These are phyloP conservation scores for Cephonodes hylas DNA, from an alignment of 2,888 invertebrate species.

Conservation along the genomic window DNA sequence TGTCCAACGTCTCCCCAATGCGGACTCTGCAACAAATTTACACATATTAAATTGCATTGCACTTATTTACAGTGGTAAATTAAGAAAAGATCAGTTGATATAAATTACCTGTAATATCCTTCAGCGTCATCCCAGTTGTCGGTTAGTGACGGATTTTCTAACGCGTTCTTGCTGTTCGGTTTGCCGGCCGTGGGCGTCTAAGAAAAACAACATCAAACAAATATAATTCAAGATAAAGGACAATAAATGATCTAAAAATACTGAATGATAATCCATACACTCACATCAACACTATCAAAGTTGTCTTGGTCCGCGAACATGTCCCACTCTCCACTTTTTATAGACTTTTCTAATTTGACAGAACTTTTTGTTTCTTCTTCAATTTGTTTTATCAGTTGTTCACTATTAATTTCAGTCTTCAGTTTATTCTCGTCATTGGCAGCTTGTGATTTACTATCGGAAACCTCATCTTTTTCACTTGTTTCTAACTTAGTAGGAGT, in stretches of 20 bases:
- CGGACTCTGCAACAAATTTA: slow-evolving; percentile 83
- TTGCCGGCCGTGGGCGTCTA: slow-evolving; percentile 60
- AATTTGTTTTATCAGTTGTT: slow-evolving; percentile 23
- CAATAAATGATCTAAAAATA: background rate
- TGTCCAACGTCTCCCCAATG: slow-evolving; percentile 95
- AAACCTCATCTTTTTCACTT: background rate
- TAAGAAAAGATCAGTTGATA: background rate
- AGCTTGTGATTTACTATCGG: background rate
- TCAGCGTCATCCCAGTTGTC: slow-evolving; percentile 99
- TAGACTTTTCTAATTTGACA: slow-evolving; percentile 52
- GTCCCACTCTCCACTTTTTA: slow-evolving; percentile 85
- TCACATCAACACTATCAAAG: slow-evolving; percentile 75
- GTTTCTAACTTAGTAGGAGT: background rate
- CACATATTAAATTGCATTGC: background rate
- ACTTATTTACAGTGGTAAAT: background rate
- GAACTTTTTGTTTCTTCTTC: slow-evolving; percentile 39
- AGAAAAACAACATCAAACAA: slow-evolving; percentile 26
- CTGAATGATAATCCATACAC: slow-evolving; percentile 27
- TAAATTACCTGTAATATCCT: slow-evolving; percentile 92
- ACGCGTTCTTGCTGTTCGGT: slow-evolving; percentile 43
- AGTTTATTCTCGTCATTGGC: slow-evolving; percentile 13
- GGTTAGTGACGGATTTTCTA: slow-evolving; percentile 89
- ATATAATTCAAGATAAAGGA: background rate
- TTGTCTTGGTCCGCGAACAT: slow-evolving; percentile 97
- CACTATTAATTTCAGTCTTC: slow-evolving; percentile 16